Conservation (phyloP, 2,797 vertebrate genomes). For the Notolepis coatsorum region DNA sequence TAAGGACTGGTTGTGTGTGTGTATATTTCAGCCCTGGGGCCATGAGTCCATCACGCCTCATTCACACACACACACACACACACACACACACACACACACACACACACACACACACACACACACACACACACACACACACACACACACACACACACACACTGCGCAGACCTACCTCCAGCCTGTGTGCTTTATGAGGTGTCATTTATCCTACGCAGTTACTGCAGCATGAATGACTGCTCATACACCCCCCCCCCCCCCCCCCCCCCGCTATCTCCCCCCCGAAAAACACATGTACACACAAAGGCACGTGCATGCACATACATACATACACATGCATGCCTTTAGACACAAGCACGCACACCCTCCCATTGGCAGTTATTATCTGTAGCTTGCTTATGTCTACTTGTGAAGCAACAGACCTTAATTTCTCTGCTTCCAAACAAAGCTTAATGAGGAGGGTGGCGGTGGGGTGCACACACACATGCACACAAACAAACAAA, state of each 20-base stretch:
- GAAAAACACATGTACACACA: not conserved
- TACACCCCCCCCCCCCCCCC: not conserved
- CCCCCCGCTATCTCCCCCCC: not conserved
- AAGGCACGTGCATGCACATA: not conserved
- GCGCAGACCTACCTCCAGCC: too few relatives aligned
- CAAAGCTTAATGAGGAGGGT: too few relatives aligned
- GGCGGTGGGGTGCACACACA: not conserved
- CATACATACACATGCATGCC: conserved; percentile 20
- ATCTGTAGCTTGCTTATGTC: too few relatives aligned
- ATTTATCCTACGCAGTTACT: conserved; percentile 32
- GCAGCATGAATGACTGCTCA: not conserved
- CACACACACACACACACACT: too few relatives aligned
- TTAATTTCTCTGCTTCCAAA: too few relatives aligned
- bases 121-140: too few relatives aligned
- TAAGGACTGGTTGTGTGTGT: conserved; percentile 32
- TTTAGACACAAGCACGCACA: conserved; percentile 23
- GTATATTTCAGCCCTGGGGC: conserved; percentile 26
- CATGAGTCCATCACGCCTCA: conserved; percentile 39
- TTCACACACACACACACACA: conserved; percentile 37
- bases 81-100: too few relatives aligned
- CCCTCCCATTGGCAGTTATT: conserved; percentile 4
- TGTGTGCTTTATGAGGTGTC: conserved; percentile 35
- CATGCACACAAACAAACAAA: too few relatives aligned
- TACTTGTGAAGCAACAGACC: conserved; percentile 5
- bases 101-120: too few relatives aligned